A percentile compares a stretch with the other conserved stretches of the same genome.
phyloP scores from a whole-genome alignment of 1,140 invertebrate genomes.

The Proales similis region DNA sequence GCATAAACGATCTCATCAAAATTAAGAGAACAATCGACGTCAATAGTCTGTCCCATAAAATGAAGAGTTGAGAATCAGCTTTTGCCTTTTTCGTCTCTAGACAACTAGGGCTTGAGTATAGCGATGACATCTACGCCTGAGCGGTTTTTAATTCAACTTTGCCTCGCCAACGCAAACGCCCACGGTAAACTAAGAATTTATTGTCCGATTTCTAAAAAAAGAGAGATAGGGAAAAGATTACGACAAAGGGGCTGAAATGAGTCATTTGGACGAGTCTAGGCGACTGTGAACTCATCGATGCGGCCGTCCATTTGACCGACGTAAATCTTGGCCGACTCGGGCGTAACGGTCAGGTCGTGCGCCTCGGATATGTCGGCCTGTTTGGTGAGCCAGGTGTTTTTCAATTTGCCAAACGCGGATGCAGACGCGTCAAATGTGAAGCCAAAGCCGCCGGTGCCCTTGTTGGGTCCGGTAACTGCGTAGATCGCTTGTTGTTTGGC shows the following conservation, averaged over 20 bases:
- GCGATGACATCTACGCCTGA: too few relatives aligned
- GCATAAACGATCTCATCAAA: constrained; percentile 18
- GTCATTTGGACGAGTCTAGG: too few relatives aligned
- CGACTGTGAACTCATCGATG: constrained; percentile 36
- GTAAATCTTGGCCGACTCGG: background rate
- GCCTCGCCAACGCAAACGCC: too few relatives aligned
- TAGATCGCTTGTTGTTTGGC: constrained; percentile 18
- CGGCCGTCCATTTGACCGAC: constrained; percentile 30
- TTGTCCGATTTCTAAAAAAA: too few relatives aligned
- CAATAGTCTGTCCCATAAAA: background rate
- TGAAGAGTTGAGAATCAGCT: background rate
- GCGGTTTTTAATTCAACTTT: too few relatives aligned
- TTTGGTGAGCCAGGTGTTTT: constrained; percentile 20
- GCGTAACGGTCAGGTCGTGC: constrained; percentile 11
- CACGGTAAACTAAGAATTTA: too few relatives aligned
- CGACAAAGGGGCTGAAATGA: too few relatives aligned
- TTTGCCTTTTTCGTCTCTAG: background rate
- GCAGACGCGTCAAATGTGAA: constrained; percentile 28
- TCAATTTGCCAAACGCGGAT: constrained; percentile 20
- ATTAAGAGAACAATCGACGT: background rate
- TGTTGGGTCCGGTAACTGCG: constrained; percentile 12
- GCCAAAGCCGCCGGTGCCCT: constrained; percentile 6
- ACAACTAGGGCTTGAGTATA: too few relatives aligned
- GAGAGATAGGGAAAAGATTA: too few relatives aligned
- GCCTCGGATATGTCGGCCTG: background rate